Conservation (phyloP, 2,113 vertebrate genomes). For the Tetrax tetrax region DNA sequence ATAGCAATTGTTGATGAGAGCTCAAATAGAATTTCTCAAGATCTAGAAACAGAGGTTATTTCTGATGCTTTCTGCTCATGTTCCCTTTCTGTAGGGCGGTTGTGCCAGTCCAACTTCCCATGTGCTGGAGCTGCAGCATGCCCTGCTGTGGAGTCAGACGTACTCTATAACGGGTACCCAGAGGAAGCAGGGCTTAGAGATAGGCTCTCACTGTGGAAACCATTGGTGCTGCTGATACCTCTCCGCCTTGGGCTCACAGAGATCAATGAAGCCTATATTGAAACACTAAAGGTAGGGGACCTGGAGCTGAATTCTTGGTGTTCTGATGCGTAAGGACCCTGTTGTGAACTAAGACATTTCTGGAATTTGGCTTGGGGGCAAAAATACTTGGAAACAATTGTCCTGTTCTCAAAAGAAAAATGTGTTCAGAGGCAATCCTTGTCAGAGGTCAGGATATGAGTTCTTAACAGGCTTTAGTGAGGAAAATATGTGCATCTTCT, state of each 20-base stretch:
- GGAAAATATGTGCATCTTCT: not conserved
- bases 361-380: not conserved
- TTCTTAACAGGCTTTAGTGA: not conserved
- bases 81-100: conserved; percentile 75
- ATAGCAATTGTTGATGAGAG: not conserved
- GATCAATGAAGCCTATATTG: conserved; percentile 96
- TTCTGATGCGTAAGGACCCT: not conserved
- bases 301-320: not conserved
- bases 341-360: not conserved
- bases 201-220: conserved; percentile 83
- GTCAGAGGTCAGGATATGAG: not conserved
- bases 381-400: not conserved
- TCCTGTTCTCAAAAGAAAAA: not conserved
- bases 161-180: conserved; percentile 83
- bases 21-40: not conserved
- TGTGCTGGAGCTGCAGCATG: conserved; percentile 71
- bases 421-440: not conserved
- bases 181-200: conserved; percentile 69
- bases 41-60: not conserved
- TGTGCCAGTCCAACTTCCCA: conserved; percentile 82
- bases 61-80: conserved; percentile 1
- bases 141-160: conserved; percentile 60
- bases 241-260: conserved; percentile 95
- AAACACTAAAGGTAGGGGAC: conserved; percentile 90
- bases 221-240: conserved; percentile 94